phyloP scores from a whole-genome alignment of 2,888 invertebrate genomes.

The Cephus nigrinus region DNA sequence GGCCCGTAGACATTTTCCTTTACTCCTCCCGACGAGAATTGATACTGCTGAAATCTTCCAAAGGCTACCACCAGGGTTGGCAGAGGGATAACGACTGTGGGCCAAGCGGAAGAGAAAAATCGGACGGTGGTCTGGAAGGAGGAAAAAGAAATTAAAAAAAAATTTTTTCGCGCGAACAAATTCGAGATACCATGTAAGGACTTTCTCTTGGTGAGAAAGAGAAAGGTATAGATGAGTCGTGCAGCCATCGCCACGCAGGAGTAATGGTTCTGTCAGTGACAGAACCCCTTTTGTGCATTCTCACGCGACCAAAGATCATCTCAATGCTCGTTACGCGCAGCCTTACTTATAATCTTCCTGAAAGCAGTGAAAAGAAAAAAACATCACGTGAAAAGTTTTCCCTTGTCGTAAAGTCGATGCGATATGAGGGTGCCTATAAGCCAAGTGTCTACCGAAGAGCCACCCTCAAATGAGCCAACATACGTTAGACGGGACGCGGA shows the following conservation, averaged over 20 bases:
- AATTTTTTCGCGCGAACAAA: neutral
- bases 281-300: neutral
- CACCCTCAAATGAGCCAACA: no score
- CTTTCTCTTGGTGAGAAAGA: neutral
- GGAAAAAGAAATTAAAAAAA: neutral
- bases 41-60: neutral
- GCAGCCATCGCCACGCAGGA: neutral
- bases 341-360: neutral
- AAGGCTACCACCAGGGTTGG: neutral
- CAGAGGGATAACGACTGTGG: neutral
- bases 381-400: neutral
- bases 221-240: neutral
- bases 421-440: neutral
- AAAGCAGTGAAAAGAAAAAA: neutral
- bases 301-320: neutral
- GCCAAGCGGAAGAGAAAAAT: neutral
- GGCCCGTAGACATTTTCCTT: slow-evolving; percentile 27
- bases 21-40: neutral
- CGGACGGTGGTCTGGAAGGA: neutral
- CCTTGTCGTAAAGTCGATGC: neutral
- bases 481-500: no score
- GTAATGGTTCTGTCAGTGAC: neutral
- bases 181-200: neutral
- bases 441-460: neutral
- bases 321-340: neutral